A percentile compares a stretch with the other conserved stretches of the same genome.
Conservation (phyloP, 1,140 invertebrate genomes). For the Musca vetustissima region DNA sequence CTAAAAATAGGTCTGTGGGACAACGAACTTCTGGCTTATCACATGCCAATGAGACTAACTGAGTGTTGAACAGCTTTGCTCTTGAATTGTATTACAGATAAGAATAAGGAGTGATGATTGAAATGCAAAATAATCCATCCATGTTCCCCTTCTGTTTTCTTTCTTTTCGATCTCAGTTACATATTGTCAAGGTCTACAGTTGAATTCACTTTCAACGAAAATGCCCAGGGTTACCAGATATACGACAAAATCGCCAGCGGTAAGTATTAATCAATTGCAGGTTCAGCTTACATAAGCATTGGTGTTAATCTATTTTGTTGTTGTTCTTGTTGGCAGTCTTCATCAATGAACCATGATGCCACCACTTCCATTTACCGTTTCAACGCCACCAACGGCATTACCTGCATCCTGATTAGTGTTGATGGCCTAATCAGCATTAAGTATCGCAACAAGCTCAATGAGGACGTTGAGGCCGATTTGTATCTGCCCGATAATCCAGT, state of each 20-base stretch:
- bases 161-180: slow-evolving; percentile 16
- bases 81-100: not conserved
- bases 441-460: slow-evolving; percentile 67
- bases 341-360: slow-evolving; percentile 49
- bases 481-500: slow-evolving; percentile 67
- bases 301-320: slow-evolving; percentile 8
- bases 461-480: slow-evolving; percentile 65
- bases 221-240: slow-evolving; percentile 62
- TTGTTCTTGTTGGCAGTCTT: slow-evolving; percentile 33
- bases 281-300: not conserved
- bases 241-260: slow-evolving; percentile 59
- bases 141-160: not conserved
- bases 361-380: slow-evolving; percentile 65
- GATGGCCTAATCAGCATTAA: slow-evolving; percentile 67
- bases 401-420: slow-evolving; percentile 65
- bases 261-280: slow-evolving; percentile 39
- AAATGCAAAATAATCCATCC: not conserved
- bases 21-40: too few species aligned
- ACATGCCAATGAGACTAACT: too few species aligned
- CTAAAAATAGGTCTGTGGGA: too few species aligned
- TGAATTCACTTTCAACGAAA: slow-evolving; percentile 61
- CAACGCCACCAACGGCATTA: slow-evolving; percentile 64
- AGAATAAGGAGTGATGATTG: not conserved
- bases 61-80: too few species aligned
- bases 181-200: slow-evolving; percentile 50